These are phyloP conservation scores for Aviceda subcristata DNA, from an alignment of 2,113 vertebrate genomes.

Conservation along the genomic window DNA sequence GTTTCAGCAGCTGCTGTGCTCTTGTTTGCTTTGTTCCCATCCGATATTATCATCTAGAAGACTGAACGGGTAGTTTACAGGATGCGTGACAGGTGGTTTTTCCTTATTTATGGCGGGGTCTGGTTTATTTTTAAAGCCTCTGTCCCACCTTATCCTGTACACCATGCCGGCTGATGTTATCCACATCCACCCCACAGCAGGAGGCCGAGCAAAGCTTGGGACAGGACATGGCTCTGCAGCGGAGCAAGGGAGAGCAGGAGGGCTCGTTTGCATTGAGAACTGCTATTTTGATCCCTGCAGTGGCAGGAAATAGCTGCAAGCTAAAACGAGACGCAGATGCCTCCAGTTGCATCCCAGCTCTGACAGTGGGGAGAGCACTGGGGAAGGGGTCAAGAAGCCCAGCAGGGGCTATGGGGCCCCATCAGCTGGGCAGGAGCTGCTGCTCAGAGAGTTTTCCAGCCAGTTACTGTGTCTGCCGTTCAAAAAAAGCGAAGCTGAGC, in stretches of 20 bases:
- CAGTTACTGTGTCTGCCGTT: not conserved
- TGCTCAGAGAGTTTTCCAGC: not conserved
- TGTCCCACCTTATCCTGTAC: not conserved
- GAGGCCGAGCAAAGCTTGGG: not conserved
- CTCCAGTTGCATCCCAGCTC: not conserved
- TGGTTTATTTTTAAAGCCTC: not conserved
- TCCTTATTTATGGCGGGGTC: not conserved
- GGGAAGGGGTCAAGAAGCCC: not conserved
- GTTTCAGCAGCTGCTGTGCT: not conserved
- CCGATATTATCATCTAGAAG: not conserved
- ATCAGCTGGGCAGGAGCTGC: not conserved
- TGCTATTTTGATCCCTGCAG: not conserved
- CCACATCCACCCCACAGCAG: not conserved
- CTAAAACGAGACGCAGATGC: not conserved
- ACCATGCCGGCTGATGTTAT: not conserved
- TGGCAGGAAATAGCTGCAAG: conserved; percentile 24
- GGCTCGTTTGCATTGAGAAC: not conserved
- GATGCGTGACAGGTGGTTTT: conserved; percentile 6
- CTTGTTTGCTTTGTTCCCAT: not conserved
- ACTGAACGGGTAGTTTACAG: not conserved
- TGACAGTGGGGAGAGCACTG: not conserved
- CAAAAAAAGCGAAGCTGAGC: conserved; percentile 9
- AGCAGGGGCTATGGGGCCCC: not conserved
- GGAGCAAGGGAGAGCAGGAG: not conserved
- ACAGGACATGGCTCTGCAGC: not conserved